Conservation (phyloP, 2,113 vertebrate species). For the Struthio camelus region DNA sequence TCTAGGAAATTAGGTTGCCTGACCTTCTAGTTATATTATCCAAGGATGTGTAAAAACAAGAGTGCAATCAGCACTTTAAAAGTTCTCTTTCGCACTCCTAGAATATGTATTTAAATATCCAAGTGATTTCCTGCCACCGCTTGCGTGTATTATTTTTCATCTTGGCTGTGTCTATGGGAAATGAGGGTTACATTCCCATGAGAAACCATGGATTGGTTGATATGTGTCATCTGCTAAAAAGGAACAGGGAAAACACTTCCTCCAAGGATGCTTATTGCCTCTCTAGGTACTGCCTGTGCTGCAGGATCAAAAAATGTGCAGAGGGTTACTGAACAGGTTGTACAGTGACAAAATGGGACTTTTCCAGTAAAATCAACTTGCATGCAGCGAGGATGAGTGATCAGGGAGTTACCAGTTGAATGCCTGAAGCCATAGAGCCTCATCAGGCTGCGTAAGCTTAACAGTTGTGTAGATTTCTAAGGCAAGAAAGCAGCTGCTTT, state of each 20-base stretch:
- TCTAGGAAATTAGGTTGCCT: neutral
- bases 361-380: rapidly evolving
- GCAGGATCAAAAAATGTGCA: rapidly evolving
- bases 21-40: neutral
- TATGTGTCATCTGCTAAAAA: rapidly evolving
- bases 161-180: neutral
- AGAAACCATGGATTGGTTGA: too few relatives aligned
- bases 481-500: neutral
- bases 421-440: rapidly evolving
- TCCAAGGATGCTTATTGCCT: neutral
- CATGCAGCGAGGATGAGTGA: rapidly evolving
- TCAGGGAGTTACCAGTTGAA: rapidly evolving
- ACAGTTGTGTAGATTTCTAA: neutral
- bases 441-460: rapidly evolving
- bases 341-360: neutral
- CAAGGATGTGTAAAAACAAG: neutral
- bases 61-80: neutral
- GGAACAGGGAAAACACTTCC: rapidly evolving
- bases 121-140: neutral
- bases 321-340: neutral
- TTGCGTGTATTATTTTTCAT: neutral
- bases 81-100: neutral
- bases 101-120: neutral
- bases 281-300: neutral
- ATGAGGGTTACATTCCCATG: rapidly evolving